Base-by-base conservation (phyloP, 1,140 invertebrate species). In the Bombus difficillimus region DNA sequence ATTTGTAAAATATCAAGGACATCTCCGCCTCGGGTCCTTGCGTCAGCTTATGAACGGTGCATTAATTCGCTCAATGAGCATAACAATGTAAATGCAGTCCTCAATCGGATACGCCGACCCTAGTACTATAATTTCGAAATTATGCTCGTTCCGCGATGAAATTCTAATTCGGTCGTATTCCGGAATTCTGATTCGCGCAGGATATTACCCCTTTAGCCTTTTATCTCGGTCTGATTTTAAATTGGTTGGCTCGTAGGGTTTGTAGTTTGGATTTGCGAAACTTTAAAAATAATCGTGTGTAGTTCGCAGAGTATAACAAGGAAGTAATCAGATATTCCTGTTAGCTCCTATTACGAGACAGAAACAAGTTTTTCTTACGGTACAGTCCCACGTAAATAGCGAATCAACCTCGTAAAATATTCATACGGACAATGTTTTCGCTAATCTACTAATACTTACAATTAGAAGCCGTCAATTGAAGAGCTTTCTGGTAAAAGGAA, bases 31-130 rank as follows among this genome's bases (percentile, higher is more conserved):
- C 89, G 87, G 84, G 87, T 88, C 90, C 89, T 90, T 91, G 89
- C 84, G 68, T 79, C 78, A 69, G 77, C 68, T 90, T 88, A 78
- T 73, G 86, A 64, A 88, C 89, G 83, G 86, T 75, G 87, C 87
- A 90, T 90, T 90, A 91, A 91, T 91, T 91, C 84, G 90, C 87
- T 91, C 89, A 91, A 91, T 88, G 89, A 88, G 86, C 89, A 84
- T 82, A 90, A 91, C 89, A 81, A 90, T 86, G 81, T 88, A 90
- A 90, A 86, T 80, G 90, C 78, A 90, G 86, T 68, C 81, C 88
- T 86, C 88, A 68, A 86, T 89, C 88, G 79, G 76, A 84, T 78
- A 72, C 64, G 64, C 79, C 59, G 88, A 39, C 79, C 69, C 66
- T 53, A 43, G 3, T 57, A 64, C 59, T 59, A 62, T 74, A 85